A percentile compares a stretch with the other conserved stretches of the same genome.
Conservation (phyloP, 2,888 invertebrate genomes). For the Cyclophora punctaria region DNA sequence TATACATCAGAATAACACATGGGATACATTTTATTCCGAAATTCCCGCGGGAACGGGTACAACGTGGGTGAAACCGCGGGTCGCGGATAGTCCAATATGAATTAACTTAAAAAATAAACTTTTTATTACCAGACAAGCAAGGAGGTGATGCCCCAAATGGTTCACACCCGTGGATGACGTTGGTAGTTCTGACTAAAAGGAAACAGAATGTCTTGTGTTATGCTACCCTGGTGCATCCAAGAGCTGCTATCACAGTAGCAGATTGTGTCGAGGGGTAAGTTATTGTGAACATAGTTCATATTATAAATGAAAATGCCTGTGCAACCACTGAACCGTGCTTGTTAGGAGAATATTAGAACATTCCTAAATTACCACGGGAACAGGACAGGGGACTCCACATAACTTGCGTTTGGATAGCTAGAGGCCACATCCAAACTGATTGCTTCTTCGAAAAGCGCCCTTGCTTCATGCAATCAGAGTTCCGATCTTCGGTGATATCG, state of each 20-base stretch:
- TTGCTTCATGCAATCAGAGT: too few species aligned
- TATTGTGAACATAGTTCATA: neutral
- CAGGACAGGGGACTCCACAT: neutral
- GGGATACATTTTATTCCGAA: too few species aligned
- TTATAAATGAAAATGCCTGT: neutral
- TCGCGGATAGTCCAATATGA: too few species aligned
- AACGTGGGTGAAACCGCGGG: too few species aligned
- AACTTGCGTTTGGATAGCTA: neutral
- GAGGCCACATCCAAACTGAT: too few species aligned
- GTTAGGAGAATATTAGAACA: too few species aligned
- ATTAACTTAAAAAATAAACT: too few species aligned
- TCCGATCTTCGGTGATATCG: too few species aligned
- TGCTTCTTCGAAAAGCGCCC: too few species aligned
- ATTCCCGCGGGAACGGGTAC: too few species aligned
- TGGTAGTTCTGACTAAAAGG: slow-evolving; percentile 44
- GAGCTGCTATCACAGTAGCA: slow-evolving; percentile 53
- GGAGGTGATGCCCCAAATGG: slow-evolving; percentile 33
- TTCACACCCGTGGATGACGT: slow-evolving; percentile 53
- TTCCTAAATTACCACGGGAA: neutral
- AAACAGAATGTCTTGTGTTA: slow-evolving; percentile 53
- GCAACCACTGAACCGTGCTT: neutral
- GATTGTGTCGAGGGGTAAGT: slow-evolving; percentile 54
- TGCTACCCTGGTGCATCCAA: slow-evolving; percentile 54
- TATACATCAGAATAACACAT: too few species aligned
- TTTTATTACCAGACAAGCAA: too few species aligned